A percentile compares a stretch with the other conserved stretches of the same genome.
Conservation (phyloP, 2,113 vertebrate species). For the Periophthalmodon schlosseri region DNA sequence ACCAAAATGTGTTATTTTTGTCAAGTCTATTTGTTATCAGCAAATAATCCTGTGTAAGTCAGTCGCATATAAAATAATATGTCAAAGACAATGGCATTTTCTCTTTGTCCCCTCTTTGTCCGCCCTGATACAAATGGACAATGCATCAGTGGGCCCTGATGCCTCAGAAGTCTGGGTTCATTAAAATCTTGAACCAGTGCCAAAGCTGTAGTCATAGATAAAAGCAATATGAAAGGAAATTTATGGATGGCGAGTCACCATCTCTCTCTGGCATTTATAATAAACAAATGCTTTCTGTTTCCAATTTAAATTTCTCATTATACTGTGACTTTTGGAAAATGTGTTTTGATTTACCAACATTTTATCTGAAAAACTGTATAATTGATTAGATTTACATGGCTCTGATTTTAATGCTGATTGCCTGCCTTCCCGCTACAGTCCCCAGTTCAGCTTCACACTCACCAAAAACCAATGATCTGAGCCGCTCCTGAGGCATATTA, state of each 20-base stretch:
- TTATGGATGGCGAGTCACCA: constrained; percentile 81
- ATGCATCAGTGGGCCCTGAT: constrained; percentile 77
- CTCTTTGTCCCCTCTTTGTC: constrained; percentile 65
- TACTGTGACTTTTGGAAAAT: constrained; percentile 82
- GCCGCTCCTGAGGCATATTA: constrained; percentile 72
- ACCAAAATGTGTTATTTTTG: constrained; percentile 58
- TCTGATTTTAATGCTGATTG: constrained; percentile 77
- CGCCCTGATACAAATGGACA: constrained; percentile 76
- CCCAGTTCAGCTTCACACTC: constrained; percentile 35
- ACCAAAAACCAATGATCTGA: constrained; percentile 62
- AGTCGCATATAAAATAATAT: constrained; percentile 72
- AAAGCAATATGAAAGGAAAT: constrained; percentile 80
- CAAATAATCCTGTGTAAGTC: constrained; percentile 64
- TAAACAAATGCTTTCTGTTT: constrained; percentile 79
- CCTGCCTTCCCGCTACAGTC: constrained; percentile 52
- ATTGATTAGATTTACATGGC: constrained; percentile 81
- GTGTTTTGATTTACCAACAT: constrained; percentile 79
- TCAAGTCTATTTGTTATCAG: constrained; percentile 57
- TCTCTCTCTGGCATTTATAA: constrained; percentile 79
- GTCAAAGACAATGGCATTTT: constrained; percentile 61
- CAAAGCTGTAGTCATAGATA: constrained; percentile 78
- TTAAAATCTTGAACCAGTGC: constrained; percentile 82
- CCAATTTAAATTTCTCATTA: constrained; percentile 81
- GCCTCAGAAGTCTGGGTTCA: constrained; percentile 81
- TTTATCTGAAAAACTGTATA: constrained; percentile 77